Evolutionary conservation across 2,797 vertebrate species (phyloP).

Genomic region (Peromyscus nudipes): DNA sequence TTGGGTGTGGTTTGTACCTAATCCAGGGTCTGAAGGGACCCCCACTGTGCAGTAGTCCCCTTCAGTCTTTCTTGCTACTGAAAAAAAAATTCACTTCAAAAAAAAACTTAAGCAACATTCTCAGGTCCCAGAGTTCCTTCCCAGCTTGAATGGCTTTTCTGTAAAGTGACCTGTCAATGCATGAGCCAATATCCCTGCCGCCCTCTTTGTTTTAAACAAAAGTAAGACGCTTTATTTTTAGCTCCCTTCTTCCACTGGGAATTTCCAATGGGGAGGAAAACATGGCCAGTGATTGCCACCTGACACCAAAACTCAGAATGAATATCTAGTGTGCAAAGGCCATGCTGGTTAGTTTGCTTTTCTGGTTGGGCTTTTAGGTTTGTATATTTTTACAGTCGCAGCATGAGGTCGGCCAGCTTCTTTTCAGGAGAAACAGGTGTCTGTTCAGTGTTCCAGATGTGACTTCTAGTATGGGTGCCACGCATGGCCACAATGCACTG

Average conservation of each 20-base stretch:
- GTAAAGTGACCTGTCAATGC: background rate
- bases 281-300: background rate
- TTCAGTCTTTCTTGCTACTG: background rate
- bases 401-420: background rate
- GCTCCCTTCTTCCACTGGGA: background rate
- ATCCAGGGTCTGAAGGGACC: too few relatives aligned
- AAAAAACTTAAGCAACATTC: background rate
- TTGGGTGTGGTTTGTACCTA: too few relatives aligned
- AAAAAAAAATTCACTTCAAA: background rate
- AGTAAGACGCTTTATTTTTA: background rate
- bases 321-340: background rate
- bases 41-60: too few relatives aligned
- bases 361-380: background rate
- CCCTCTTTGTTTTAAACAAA: background rate
- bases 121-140: conserved; percentile 14
- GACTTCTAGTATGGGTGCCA: background rate
- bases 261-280: conserved; percentile 35
- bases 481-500: background rate
- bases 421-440: background rate
- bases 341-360: background rate
- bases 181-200: background rate
- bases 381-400: background rate
- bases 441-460: background rate
- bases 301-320: conserved; percentile 33
- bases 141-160: background rate